Evolutionary conservation across 2,113 vertebrate species (phyloP).

Genomic region (Ibidorhyncha struthersii): DNA sequence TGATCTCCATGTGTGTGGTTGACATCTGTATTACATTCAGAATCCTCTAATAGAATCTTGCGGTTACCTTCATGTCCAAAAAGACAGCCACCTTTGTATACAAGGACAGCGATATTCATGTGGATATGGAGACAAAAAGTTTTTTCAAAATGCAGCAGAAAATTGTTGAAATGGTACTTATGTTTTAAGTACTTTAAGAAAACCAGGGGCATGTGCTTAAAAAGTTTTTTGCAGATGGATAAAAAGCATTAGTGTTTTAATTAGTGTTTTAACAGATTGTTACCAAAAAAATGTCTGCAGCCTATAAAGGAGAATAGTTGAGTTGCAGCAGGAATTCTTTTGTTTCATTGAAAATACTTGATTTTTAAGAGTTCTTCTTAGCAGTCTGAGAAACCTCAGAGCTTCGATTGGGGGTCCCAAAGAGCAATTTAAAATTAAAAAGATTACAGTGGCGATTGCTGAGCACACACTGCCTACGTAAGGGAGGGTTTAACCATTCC

Average conservation of each 20-base stretch:
- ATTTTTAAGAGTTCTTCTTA: neutral
- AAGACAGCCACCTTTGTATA: neutral
- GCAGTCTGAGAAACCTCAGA: neutral
- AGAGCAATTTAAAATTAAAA: neutral
- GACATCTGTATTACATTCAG: neutral
- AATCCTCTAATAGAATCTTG: neutral
- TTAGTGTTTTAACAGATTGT: neutral
- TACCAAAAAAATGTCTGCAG: neutral
- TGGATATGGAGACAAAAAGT: neutral
- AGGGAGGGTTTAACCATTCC: neutral
- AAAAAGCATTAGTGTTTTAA: neutral
- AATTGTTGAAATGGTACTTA: neutral
- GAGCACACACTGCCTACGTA: fast-evolving
- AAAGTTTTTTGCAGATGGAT: neutral
- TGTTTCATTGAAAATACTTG: neutral
- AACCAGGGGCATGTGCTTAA: neutral
- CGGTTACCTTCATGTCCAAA: neutral
- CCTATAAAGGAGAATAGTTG: neutral
- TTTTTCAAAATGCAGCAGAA: neutral
- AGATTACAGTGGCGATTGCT: neutral
- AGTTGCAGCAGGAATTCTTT: neutral
- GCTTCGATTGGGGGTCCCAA: neutral
- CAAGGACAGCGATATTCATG: neutral
- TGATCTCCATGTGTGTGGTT: neutral
- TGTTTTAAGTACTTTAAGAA: neutral